Base-by-base conservation (phyloP, 2,888 invertebrate species). In the Sisyra nigra region DNA sequence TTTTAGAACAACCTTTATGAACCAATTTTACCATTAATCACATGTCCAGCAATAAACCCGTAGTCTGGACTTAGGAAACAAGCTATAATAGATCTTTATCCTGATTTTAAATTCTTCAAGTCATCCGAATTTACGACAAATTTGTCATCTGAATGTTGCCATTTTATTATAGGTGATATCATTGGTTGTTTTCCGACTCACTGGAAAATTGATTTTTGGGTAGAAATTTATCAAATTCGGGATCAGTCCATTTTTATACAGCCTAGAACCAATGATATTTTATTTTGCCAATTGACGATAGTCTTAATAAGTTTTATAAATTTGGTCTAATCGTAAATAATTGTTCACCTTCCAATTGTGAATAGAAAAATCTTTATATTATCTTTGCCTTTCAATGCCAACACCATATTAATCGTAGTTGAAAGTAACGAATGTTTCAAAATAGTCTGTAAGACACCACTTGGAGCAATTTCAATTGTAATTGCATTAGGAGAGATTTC, bases 381-480 rank as follows among this genome's bases (percentile, higher is more conserved):
- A 55, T 86, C 78, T 7, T 68, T 69, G 8, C 74, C 75, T 45
- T 74, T 71, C 56, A 81, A 77, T 41, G 87, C 87, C 2, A 92
- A 65, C 0, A 85, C 70, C 33, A 89, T 67, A 56, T 85, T 84
- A 18, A 72, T 67, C 47, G 80, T 77, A n/a, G 75, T 74, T 42
- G 75, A 64, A 51, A 68, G 67, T 34, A 92, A 62, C 0, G 87
- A 82, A 34, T 87, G 69, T 48, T 82, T 78, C 6, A 93, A 66
- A 53, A 93, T 87, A 0, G 89, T 83, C 57, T 91, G 91, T 29
- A 93, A 71, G 1, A 93, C 68, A 6, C 87, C 83, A 53, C 93
- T 92, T 0, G 93, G 92, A 0, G 92, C 91, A 43, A 93, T 77
- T 62, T 93, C 93, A 48, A 93, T 80, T 4, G 80, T 74, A 45